Evolutionary conservation across 2,113 vertebrate genomes (phyloP).

Genomic region (Cavia aperea): DNA sequence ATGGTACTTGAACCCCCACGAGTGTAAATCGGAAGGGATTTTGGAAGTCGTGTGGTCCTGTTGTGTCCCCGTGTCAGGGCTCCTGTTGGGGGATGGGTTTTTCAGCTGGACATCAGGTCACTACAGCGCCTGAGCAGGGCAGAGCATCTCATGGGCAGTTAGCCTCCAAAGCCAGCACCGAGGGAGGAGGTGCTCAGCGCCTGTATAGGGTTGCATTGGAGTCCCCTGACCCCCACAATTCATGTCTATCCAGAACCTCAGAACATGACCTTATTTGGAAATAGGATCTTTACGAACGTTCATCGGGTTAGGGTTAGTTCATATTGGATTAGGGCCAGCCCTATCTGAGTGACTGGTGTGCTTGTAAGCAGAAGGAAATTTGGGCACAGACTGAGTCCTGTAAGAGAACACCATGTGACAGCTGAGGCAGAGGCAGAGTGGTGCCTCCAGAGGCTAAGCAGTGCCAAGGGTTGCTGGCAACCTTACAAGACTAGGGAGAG

Average conservation of each 20-base stretch:
- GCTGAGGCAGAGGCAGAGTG: not conserved
- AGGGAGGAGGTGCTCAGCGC: not conserved
- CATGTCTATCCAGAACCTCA: not conserved
- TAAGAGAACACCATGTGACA: not conserved
- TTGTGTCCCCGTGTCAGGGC: not conserved
- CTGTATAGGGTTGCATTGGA: not conserved
- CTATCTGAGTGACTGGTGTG: not conserved
- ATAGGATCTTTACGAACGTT: slow-evolving; percentile 9
- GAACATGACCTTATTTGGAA: slow-evolving; percentile 49
- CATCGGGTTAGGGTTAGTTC: slow-evolving; percentile 8
- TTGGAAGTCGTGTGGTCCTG: not conserved
- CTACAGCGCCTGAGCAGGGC: not conserved
- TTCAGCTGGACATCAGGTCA: not conserved
- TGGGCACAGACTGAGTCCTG: not conserved
- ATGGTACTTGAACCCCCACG: not conserved
- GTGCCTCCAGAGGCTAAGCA: not conserved
- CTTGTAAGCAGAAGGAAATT: slow-evolving; percentile 10
- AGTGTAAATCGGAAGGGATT: not conserved
- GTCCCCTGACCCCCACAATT: not conserved
- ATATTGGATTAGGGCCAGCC: not conserved
- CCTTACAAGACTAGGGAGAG: not conserved
- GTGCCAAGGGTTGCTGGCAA: not conserved
- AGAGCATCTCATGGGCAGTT: not conserved
- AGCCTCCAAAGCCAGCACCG: not conserved
- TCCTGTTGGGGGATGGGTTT: not conserved